phyloP scores from a whole-genome alignment of 2,888 invertebrate genomes.

The Leucozona laternaria region DNA sequence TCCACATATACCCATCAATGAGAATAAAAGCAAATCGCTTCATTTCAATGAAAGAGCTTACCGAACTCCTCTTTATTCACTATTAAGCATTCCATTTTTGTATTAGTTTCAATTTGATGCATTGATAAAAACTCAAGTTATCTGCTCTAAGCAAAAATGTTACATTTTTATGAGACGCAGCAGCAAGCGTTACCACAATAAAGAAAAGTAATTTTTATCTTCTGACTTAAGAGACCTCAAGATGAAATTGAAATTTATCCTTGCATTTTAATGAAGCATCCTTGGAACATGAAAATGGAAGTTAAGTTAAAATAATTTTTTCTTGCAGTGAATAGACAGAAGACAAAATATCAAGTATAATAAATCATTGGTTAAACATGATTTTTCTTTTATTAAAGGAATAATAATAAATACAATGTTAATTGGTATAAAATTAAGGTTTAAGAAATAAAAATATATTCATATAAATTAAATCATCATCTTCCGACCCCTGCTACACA shows the following conservation, averaged over 20 bases:
- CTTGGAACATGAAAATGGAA: not conserved
- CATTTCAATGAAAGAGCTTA: not conserved
- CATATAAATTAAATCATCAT: slow-evolving; percentile 56
- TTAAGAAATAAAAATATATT: slow-evolving; percentile 34
- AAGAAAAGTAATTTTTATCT: not conserved
- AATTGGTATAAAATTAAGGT: slow-evolving; percentile 35
- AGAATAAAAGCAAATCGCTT: not conserved
- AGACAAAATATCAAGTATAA: not conserved
- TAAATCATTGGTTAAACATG: not conserved
- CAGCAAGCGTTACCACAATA: not conserved
- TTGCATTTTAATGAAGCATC: not conserved
- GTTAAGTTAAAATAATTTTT: not conserved
- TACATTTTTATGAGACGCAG: not conserved
- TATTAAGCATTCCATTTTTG: too few relatives aligned
- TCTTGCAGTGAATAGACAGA: not conserved
- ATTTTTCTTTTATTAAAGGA: not conserved
- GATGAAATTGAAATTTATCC: not conserved
- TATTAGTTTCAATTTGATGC: not conserved
- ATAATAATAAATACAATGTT: slow-evolving; percentile 20
- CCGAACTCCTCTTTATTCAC: not conserved
- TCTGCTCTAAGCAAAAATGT: not conserved
- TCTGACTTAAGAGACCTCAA: not conserved
- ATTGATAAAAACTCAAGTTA: not conserved
- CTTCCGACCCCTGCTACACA: slow-evolving; percentile 50
- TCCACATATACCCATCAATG: not conserved